Conservation (phyloP, 2,113 vertebrate genomes). For the Coracopsis vasa region DNA sequence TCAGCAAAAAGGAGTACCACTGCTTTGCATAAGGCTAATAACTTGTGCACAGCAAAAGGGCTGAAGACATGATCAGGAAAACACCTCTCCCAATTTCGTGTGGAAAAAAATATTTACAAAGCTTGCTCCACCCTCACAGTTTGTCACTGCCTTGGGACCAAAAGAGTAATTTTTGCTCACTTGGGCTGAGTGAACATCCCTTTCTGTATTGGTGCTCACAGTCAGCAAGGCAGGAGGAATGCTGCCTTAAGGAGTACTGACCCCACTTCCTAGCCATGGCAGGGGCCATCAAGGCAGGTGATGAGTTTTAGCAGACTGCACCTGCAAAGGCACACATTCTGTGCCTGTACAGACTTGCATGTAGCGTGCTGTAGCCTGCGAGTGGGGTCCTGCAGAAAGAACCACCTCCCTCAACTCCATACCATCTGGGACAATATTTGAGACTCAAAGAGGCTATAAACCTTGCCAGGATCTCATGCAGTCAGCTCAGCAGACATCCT, state of each 20-base stretch:
- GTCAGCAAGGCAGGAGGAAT: not conserved
- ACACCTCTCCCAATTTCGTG: not conserved
- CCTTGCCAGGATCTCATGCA: not conserved
- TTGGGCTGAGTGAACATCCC: not conserved
- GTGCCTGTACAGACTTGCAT: not conserved
- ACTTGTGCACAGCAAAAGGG: not conserved
- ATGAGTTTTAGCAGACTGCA: not conserved
- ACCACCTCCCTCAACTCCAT: fast-evolving
- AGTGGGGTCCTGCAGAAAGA: not conserved
- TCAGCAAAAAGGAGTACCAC: not conserved
- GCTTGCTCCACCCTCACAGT: not conserved
- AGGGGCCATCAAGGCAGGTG: not conserved
- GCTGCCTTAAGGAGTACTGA: not conserved
- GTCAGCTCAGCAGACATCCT: not conserved
- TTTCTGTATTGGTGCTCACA: not conserved
- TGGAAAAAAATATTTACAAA: not conserved
- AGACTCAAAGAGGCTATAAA: not conserved
- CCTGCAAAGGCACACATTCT: not conserved
- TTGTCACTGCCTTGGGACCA: not conserved
- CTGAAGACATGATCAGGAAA: not conserved
- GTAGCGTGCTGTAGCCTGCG: fast-evolving
- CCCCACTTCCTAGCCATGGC: not conserved
- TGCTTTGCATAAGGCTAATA: not conserved
- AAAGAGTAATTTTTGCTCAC: not conserved
- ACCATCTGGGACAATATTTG: not conserved